These are phyloP conservation scores for Sebastes schlegelii DNA, from an alignment of 2,113 vertebrate genomes.

Conservation along the genomic window DNA sequence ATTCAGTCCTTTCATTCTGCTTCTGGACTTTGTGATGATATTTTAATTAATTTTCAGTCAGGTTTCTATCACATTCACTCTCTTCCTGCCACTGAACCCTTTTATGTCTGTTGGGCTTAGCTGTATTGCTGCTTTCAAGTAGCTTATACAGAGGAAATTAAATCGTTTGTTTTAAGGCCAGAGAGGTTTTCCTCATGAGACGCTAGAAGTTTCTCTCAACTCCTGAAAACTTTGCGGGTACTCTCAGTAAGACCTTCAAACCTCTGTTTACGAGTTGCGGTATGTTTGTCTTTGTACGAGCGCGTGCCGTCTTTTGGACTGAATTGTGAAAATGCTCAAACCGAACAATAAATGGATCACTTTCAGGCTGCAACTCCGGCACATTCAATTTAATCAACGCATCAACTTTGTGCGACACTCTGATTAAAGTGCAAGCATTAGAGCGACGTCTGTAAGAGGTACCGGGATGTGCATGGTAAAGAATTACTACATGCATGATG, in stretches of 20 bases:
- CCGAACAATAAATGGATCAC: conserved; percentile 31
- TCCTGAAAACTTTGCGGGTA: background rate
- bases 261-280: background rate
- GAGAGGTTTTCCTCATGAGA: background rate
- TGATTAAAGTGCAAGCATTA: conserved; percentile 47
- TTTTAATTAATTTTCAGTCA: background rate
- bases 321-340: conserved; percentile 11
- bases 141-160: background rate
- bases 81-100: background rate
- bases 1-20: background rate
- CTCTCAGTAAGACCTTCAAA: conserved; percentile 20
- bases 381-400: conserved; percentile 46
- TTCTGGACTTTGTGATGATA: background rate
- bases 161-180: background rate
- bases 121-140: background rate
- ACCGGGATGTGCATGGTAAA: background rate
- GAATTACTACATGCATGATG: conserved; percentile 7
- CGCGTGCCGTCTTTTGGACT: background rate
- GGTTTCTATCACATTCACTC: background rate
- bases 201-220: background rate
- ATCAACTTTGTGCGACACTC: background rate
- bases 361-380: conserved; percentile 5
- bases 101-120: background rate
- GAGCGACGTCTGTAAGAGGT: background rate
- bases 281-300: background rate